Conservation (phyloP, 2,797 vertebrate genomes). For the Hyperoplus lanceolatus region DNA sequence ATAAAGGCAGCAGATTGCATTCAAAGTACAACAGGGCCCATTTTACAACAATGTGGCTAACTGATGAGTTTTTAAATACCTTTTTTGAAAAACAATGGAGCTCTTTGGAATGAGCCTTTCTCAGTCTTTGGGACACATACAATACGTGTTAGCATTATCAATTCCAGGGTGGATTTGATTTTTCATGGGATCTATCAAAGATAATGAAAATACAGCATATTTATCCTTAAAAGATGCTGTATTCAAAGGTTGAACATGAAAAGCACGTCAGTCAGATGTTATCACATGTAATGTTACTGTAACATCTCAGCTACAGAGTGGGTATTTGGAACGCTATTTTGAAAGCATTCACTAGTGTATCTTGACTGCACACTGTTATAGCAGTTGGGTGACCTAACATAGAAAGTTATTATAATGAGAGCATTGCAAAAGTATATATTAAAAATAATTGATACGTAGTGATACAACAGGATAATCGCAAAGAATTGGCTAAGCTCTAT, state of each 20-base stretch:
- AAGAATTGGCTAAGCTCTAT: constrained; percentile 28
- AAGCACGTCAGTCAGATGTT: neutral
- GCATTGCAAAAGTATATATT: constrained; percentile 1
- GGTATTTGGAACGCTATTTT: neutral
- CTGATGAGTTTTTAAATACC: neutral
- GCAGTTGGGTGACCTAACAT: neutral
- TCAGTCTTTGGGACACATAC: neutral
- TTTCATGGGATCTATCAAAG: neutral
- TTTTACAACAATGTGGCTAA: neutral
- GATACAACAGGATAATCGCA: constrained; percentile 31
- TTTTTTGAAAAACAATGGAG: neutral
- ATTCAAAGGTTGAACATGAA: neutral
- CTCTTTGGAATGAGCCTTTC: neutral
- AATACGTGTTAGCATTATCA: neutral
- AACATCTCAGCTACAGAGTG: neutral
- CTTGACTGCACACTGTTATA: neutral
- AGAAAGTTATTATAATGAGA: constrained; percentile 6
- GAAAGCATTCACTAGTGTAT: neutral
- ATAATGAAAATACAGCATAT: too few species aligned
- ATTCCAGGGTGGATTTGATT: neutral
- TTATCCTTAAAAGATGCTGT: neutral
- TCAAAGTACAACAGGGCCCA: neutral
- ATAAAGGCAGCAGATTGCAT: neutral
- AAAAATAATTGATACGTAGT: constrained; percentile 16
- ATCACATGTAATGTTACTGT: neutral